Conservation (phyloP, 1,140 invertebrate species). For the Onthophagus taurus region DNA sequence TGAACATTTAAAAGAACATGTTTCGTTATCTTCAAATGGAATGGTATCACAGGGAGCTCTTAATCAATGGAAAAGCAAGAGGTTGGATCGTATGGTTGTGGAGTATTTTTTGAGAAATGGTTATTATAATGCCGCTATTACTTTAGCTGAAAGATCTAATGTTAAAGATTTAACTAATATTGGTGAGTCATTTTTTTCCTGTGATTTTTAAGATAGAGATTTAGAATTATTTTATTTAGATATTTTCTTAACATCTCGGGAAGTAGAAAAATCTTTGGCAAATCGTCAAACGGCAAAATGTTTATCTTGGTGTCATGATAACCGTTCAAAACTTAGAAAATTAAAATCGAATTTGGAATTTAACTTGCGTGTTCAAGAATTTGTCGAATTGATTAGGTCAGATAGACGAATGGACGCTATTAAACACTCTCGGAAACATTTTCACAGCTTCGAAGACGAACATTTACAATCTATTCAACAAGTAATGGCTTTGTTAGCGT, state of each 20-base stretch:
- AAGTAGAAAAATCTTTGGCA: slow-evolving; percentile 72
- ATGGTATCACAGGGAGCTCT: slow-evolving; percentile 43
- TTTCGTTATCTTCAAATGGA: slow-evolving; percentile 36
- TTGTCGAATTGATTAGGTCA: slow-evolving; percentile 85
- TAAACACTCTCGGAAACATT: slow-evolving; percentile 87
- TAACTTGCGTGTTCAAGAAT: slow-evolving; percentile 84
- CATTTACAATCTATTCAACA: slow-evolving; percentile 82
- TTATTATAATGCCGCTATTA: slow-evolving; percentile 87
- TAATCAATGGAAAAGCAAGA: slow-evolving; percentile 77
- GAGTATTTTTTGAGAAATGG: slow-evolving; percentile 94
- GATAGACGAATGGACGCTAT: slow-evolving; percentile 85
- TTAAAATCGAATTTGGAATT: slow-evolving; percentile 85
- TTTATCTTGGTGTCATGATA: slow-evolving; percentile 95
- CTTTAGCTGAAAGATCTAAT: slow-evolving; percentile 70
- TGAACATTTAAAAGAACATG: slow-evolving; percentile 86
- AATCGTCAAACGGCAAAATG: slow-evolving; percentile 79
- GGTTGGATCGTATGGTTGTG: slow-evolving; percentile 89
- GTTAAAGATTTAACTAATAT: slow-evolving; percentile 89
- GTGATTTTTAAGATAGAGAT: slow-evolving; percentile 4
- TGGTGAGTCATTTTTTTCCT: slow-evolving; percentile 42
- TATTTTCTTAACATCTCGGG: slow-evolving; percentile 80
- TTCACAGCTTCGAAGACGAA: slow-evolving; percentile 76
- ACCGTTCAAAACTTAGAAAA: slow-evolving; percentile 91
- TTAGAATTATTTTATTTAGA: slow-evolving; percentile 42
- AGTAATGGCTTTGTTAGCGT: slow-evolving; percentile 92